A percentile compares a stretch with the other conserved stretches of the same genome.
phyloP scores from a whole-genome alignment of 2,113 vertebrate genomes.

The Phylloscopus trochilus region DNA sequence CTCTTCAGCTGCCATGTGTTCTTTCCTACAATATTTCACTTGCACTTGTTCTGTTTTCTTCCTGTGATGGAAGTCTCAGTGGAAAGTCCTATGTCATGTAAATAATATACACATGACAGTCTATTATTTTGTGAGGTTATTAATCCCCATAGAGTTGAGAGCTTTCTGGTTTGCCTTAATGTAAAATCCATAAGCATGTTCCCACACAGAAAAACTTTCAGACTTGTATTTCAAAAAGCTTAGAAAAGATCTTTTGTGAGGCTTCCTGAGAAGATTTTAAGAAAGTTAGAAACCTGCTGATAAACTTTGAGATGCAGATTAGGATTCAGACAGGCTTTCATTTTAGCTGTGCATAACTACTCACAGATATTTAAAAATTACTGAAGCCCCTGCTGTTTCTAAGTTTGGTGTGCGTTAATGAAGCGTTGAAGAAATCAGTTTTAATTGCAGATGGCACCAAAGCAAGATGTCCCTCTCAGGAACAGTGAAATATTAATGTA shows the following conservation, averaged over 20 bases:
- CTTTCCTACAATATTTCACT: constrained; percentile 64
- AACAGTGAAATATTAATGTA: neutral
- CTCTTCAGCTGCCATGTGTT: constrained; percentile 39
- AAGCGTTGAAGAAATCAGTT: neutral
- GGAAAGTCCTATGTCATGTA: constrained; percentile 67
- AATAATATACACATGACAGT: constrained; percentile 61
- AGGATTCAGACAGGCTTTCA: neutral
- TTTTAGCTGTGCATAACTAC: neutral
- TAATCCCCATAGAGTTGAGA: constrained; percentile 49
- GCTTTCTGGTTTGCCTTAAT: constrained; percentile 66
- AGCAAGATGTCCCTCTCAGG: neutral
- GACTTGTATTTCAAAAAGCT: neutral
- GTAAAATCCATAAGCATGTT: constrained; percentile 61
- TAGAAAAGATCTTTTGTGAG: neutral
- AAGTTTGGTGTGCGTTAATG: neutral
- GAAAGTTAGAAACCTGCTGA: neutral
- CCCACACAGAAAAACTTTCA: constrained; percentile 20
- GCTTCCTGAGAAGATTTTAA: constrained; percentile 14
- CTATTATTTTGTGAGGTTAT: constrained; percentile 64
- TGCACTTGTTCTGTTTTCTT: constrained; percentile 68
- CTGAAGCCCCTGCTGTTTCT: neutral
- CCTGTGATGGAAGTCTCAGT: constrained; percentile 53
- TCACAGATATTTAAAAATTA: neutral
- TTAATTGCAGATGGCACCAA: neutral
- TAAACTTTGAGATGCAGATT: neutral